These are phyloP conservation scores for Labrus mixtus DNA, from an alignment of 2,113 vertebrate genomes.

Conservation along the genomic window DNA sequence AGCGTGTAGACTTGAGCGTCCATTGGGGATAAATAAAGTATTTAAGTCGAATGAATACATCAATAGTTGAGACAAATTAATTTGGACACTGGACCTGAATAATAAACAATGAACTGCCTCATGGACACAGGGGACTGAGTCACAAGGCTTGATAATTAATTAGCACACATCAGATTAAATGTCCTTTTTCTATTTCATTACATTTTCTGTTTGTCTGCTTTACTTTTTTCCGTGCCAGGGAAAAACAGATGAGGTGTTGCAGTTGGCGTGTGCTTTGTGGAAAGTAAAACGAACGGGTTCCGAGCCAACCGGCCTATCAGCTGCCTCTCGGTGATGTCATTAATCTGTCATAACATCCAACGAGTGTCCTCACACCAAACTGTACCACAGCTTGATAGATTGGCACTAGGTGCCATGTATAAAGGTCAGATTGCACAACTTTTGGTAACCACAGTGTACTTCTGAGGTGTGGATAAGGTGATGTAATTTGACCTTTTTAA, in stretches of 20 bases:
- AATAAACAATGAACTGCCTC: conserved; percentile 58
- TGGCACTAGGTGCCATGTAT: background rate
- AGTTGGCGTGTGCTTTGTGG: conserved; percentile 13
- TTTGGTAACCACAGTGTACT: background rate
- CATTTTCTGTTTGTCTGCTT: conserved; percentile 25
- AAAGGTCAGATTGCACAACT: conserved; percentile 40
- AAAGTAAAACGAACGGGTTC: conserved; percentile 41
- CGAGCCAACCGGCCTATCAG: conserved; percentile 51
- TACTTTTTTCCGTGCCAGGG: background rate
- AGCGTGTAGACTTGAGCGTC: conserved; percentile 21
- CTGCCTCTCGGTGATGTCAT: conserved; percentile 6
- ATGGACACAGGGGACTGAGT: conserved; percentile 30
- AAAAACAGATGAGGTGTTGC: conserved; percentile 36
- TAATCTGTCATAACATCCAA: conserved; percentile 22
- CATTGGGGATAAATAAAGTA: background rate
- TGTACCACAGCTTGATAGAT: background rate
- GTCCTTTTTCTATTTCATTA: conserved; percentile 23
- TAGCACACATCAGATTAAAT: conserved; percentile 49
- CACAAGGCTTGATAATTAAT: conserved; percentile 57
- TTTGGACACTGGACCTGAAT: conserved; percentile 52
- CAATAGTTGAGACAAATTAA: conserved; percentile 64
- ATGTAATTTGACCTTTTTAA: conserved; percentile 18
- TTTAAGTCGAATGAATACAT: conserved; percentile 46
- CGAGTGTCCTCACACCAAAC: background rate
- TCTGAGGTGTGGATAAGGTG: background rate